Conservation (phyloP, 1,140 invertebrate genomes). For the Bathynomus jamesi region DNA sequence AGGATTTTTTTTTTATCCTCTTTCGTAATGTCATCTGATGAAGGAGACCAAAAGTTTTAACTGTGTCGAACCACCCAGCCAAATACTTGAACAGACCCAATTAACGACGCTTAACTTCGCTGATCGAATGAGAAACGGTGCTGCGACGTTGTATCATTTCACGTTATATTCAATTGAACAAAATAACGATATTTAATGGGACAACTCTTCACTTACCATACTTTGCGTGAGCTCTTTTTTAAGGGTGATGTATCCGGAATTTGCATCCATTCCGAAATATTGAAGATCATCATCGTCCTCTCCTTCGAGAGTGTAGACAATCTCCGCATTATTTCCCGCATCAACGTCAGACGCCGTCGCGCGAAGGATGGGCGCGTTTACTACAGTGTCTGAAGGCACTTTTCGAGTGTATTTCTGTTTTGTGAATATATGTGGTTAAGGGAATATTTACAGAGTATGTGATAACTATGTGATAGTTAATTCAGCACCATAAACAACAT, state of each 20-base stretch:
- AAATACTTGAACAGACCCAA: no score
- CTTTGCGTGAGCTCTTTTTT: neutral
- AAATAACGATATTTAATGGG: no score
- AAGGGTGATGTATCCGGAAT: slow-evolving; percentile 4
- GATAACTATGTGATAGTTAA: neutral
- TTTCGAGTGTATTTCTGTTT: slow-evolving; percentile 9
- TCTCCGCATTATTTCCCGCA: slow-evolving; percentile 10
- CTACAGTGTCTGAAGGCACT: slow-evolving; percentile 7
- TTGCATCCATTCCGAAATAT: slow-evolving; percentile 8
- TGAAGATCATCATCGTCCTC: neutral
- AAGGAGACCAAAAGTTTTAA: no score
- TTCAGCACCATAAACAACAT: neutral
- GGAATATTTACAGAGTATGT: neutral
- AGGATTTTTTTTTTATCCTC: no score
- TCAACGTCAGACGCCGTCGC: slow-evolving; percentile 13
- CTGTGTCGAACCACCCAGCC: no score
- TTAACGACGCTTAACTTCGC: no score
- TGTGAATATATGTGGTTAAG: neutral
- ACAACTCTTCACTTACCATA: slow-evolving; percentile 11
- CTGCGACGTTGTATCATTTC: no score
- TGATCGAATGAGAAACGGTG: no score
- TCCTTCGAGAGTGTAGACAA: slow-evolving; percentile 1
- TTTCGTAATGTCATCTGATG: no score
- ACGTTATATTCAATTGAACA: no score
- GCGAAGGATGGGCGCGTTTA: slow-evolving; percentile 6